These are phyloP conservation scores for Lacanobia oleracea DNA, from an alignment of 2,888 invertebrate species.

Conservation along the genomic window DNA sequence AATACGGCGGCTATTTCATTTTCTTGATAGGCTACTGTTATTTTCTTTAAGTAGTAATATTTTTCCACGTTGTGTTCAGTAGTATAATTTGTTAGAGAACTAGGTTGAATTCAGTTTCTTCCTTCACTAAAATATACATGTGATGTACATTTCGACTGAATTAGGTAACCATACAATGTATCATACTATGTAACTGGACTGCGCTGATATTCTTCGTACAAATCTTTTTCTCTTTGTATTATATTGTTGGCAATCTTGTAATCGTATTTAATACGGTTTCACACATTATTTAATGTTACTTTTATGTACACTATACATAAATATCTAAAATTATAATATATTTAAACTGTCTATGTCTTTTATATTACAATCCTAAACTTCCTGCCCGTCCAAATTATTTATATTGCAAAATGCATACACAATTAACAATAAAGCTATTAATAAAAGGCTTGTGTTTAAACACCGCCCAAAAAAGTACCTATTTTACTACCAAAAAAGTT, in stretches of 20 bases:
- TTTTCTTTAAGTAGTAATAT: conserved; percentile 64
- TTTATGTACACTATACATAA: conserved; percentile 71
- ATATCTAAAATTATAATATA: conserved; percentile 73
- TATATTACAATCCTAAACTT: conserved; percentile 25
- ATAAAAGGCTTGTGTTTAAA: no score
- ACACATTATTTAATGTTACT: conserved; percentile 75
- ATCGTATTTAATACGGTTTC: conserved; percentile 81
- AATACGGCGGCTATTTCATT: conserved; percentile 38
- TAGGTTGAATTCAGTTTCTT: conserved; percentile 58
- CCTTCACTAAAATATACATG: conserved; percentile 59
- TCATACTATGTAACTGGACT: conserved; percentile 75
- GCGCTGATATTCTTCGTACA: conserved; percentile 85
- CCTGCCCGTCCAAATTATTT: not conserved
- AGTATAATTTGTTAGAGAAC: conserved; percentile 65
- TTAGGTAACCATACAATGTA: conserved; percentile 74
- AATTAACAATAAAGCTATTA: no score
- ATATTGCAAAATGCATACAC: no score
- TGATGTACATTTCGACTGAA: conserved; percentile 78
- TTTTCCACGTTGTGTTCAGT: conserved; percentile 78
- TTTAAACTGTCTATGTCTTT: conserved; percentile 54
- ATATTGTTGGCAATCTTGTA: conserved; percentile 79
- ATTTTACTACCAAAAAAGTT: no score
- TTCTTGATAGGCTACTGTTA: conserved; percentile 44
- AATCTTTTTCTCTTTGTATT: conserved; percentile 81
- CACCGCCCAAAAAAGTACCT: no score